These are phyloP conservation scores for Leistus spinibarbis DNA, from an alignment of 2,888 invertebrate genomes.

Conservation along the genomic window DNA sequence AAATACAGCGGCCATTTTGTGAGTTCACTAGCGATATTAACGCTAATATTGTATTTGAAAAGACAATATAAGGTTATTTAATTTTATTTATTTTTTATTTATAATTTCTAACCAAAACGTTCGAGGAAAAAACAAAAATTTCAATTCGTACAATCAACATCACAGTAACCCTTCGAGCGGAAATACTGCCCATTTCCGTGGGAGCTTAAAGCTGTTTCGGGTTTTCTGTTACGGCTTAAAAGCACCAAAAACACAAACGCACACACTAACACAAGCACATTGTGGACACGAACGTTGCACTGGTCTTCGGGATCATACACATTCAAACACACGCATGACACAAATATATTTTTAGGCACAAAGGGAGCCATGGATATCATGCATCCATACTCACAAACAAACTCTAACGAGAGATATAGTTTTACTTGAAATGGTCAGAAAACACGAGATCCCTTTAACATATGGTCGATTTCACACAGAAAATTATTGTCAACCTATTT, in stretches of 20 bases:
- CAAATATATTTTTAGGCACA: background rate
- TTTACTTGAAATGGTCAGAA: background rate
- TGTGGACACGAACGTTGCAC: background rate
- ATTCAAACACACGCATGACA: background rate
- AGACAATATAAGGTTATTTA: too few relatives aligned
- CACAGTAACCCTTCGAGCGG: background rate
- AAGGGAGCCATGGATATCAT: background rate
- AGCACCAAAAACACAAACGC: background rate
- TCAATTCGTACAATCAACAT: background rate
- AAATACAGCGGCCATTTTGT: too few relatives aligned
- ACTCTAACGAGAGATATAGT: background rate
- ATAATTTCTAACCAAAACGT: background rate
- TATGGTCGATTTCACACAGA: background rate
- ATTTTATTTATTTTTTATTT: too few relatives aligned
- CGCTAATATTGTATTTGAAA: too few relatives aligned
- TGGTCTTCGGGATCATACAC: background rate
- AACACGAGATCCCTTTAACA: background rate
- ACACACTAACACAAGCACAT: background rate
- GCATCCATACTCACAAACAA: background rate
- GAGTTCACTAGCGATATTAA: too few relatives aligned
- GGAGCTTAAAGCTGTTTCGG: background rate
- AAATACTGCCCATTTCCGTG: background rate
- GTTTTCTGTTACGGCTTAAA: constrained; percentile 4
- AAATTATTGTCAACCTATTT: background rate
- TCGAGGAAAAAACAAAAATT: background rate